phyloP scores from a whole-genome alignment of 2,888 invertebrate species.

The Sinotaia quadrata region DNA sequence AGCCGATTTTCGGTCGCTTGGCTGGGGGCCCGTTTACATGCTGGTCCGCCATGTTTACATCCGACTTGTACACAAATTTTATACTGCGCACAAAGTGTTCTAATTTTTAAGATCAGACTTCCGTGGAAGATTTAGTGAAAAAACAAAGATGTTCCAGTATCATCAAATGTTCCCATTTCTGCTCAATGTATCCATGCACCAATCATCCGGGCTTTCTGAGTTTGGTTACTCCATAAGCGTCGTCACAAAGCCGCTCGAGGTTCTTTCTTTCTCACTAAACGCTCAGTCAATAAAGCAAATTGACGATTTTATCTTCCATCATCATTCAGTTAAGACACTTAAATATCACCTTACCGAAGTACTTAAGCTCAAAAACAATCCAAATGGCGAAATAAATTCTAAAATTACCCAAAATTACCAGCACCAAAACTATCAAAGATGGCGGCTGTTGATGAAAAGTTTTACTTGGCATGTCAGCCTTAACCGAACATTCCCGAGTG shows the following conservation, averaged over 20 bases:
- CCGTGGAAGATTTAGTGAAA: neutral
- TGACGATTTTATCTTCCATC: conserved; percentile 13
- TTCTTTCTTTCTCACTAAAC: conserved; percentile 29
- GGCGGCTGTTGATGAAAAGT: conserved; percentile 96
- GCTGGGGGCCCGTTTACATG: conserved; percentile 95
- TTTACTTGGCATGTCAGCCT: conserved; percentile 92
- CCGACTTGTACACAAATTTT: conserved; percentile 31
- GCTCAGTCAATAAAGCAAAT: conserved; percentile 21
- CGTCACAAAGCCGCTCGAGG: conserved; percentile 38
- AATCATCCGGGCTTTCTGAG: conserved; percentile 27
- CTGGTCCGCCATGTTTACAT: conserved; percentile 88
- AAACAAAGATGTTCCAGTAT: conserved; percentile 11
- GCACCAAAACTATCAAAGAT: conserved; percentile 81
- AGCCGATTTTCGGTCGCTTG: conserved; percentile 89
- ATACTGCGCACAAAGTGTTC: conserved; percentile 19
- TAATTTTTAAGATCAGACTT: conserved; percentile 5
- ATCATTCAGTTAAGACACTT: conserved; percentile 19
- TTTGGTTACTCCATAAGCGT: conserved; percentile 35
- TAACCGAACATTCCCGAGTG: conserved; percentile 72
- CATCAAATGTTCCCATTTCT: conserved; percentile 23
- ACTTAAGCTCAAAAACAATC: conserved; percentile 31
- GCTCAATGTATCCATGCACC: conserved; percentile 21
- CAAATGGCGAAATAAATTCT: conserved; percentile 31
- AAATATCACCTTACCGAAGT: conserved; percentile 37
- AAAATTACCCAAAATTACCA: conserved; percentile 34